A percentile compares a stretch with the other conserved stretches of the same genome.
Conservation (phyloP, 2,888 invertebrate genomes). For the Leuctra nigra region DNA sequence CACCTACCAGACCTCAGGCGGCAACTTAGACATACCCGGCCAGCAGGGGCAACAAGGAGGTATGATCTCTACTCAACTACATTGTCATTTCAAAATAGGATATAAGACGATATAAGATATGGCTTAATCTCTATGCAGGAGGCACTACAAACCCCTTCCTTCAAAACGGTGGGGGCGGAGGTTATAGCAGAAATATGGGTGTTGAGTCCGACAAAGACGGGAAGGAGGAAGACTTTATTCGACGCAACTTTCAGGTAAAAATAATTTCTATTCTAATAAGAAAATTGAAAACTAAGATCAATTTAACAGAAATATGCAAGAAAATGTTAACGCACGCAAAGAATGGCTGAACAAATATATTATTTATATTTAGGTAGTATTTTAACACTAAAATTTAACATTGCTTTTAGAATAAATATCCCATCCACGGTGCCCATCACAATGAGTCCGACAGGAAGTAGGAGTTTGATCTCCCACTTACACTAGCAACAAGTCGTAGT, state of each 20-base stretch:
- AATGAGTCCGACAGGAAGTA: no score
- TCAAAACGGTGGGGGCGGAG: conserved; percentile 34
- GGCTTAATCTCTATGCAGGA: conserved; percentile 30
- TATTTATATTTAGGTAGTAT: neutral
- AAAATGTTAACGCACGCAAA: no score
- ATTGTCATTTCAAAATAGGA: no score
- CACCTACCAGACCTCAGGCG: conserved; percentile 62
- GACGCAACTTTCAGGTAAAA: conserved; percentile 40
- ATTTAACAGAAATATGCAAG: no score
- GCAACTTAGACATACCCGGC: conserved; percentile 59
- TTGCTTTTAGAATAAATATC: no score
- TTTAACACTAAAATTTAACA: neutral
- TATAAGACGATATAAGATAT: neutral
- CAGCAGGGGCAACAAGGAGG: conserved; percentile 27
- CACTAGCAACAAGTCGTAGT: no score
- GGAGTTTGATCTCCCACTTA: no score
- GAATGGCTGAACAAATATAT: no score
- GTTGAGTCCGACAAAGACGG: conserved; percentile 6
- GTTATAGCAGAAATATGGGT: conserved; percentile 24
- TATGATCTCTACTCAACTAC: neutral
- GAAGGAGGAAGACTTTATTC: conserved; percentile 40
- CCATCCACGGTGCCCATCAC: no score
- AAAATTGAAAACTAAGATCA: no score
- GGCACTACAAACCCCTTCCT: conserved; percentile 39
- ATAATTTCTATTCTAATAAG: no score